Evolutionary conservation across 2,888 invertebrate genomes (phyloP), one percentile per base, ranked within the genome.

Genomic region (Eledona agricola): DNA sequence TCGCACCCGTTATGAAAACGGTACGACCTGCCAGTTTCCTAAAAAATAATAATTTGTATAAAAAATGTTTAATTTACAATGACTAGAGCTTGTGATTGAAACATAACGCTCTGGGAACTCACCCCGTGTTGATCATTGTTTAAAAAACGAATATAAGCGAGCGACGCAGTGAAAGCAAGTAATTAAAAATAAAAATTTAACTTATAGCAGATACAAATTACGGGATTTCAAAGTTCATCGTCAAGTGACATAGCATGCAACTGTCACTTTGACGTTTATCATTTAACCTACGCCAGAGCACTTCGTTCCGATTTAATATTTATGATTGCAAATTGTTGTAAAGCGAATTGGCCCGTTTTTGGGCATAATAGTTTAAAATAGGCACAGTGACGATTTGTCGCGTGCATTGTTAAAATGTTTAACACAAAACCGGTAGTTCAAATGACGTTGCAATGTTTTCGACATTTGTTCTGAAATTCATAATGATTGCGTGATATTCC

Each of bases 1-100:
- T 96, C 7, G 94, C 97, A 28, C 98, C 98, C 15, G 96, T 96
- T 60, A 98, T 93, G 70, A 97, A 96, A 45, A 96, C 78, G 1
- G 97, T 97, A 61, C 88, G 87, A 1, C 96, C 96, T 59, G 92
- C 92, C 60, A 90, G 78, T 77, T 85, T 86, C 43, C 88, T 86
- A 61, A 9, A 55, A 65, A 45, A 42, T 63, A 52, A 47, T n/a
- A 51, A 25, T 15, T 11, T 11, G 1, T n/a, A 26, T 13, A n/a
- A 31, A 16, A 17, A 15, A n/a, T 11, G 6, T 4, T 10, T 10
- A 16, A n/a, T 5, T 35, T 35, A 17, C 9, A 10, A 29, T 22
- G 11, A 16, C 10, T 20, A 16, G 32, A 11, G 26, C 22, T n/a
- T n/a, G 19, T 11, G 34, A 23, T 19, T 22, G 28, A 4, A 20